Evolutionary conservation across 1,140 invertebrate species (phyloP).

Genomic region (Pararge aegeria): DNA sequence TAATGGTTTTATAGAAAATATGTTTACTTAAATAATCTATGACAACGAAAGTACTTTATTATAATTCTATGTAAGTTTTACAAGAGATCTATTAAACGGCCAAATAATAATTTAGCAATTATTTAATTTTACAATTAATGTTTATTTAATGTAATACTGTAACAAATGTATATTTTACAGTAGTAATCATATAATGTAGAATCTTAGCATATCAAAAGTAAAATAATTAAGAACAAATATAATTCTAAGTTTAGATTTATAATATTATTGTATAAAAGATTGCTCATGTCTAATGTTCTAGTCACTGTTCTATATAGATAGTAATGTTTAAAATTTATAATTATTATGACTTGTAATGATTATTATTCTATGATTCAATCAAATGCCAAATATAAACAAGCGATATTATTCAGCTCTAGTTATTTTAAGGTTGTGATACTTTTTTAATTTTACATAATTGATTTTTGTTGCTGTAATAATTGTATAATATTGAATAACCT

Average conservation of each 20-base stretch:
- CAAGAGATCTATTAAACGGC: conserved; percentile 54
- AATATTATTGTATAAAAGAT: neutral
- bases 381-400: conserved; percentile 41
- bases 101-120: conserved; percentile 37
- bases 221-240: conserved; percentile 5
- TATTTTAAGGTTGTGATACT: conserved; percentile 61
- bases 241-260: conserved; percentile 21
- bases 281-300: conserved; percentile 27
- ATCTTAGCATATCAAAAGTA: conserved; percentile 54
- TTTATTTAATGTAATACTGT: conserved; percentile 23
- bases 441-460: conserved; percentile 24
- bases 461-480: neutral
- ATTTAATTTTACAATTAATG: conserved; percentile 33
- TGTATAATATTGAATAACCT: neutral
- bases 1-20: too few relatives aligned
- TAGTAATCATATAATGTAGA: conserved; percentile 22
- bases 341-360: conserved; percentile 19
- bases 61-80: conserved; percentile 15
- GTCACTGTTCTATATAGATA: conserved; percentile 34
- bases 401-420: conserved; percentile 42
- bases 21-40: too few relatives aligned
- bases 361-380: conserved; percentile 13
- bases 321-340: neutral
- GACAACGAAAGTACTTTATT: conserved; percentile 25
- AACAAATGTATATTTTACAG: conserved; percentile 27